Base-by-base conservation (phyloP, 1,140 invertebrate genomes). In the Hycleus cichorii region DNA sequence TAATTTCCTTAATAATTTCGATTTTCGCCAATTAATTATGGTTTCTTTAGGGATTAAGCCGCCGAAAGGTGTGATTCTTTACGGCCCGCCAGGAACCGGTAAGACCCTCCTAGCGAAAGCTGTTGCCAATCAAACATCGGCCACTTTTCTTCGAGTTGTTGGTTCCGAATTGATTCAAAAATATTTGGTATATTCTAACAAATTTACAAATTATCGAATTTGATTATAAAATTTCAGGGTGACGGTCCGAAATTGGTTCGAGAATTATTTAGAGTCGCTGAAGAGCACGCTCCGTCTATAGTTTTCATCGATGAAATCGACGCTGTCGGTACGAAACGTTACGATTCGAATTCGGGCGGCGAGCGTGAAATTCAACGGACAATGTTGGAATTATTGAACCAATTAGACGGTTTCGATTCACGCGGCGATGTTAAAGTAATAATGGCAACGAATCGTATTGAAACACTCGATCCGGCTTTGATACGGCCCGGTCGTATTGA, bases 251-350 rank as follows among this genome's bases (percentile, higher is more conserved):
- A 99, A 78, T 79, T 99, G 43, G 97, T 99, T 3, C 79, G 97
- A 61, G 97, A 99, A 74, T 75, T 99, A 10, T 99, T 99, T 77
- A 79, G 96, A 70, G 96, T 99, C 6, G 97, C 97, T 18, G 97
- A 99, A 73, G 97, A 99, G 75, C 95, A 99, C 82, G 95, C 97
- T 1, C 97, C 97, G 6, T 98, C 95, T 1, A 99, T 99, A 77
- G 96, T 99, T 1, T 99, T 99, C 74, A 99, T 99, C 72, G 97
- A 99, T 82, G 97, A 99, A 85, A 99, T 99, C 69, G 97, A 99
- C 83, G 97, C 97, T 58, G 93, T 99, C 39, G 97, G 97, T 49
- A 99, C 97, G 18, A 99, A 99, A 80, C 83, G 95, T 70, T 99
- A 99, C 73, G 97, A 99, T 70, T 98, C 96, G 1, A 99, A 99